Base-by-base conservation (phyloP, 1,140 invertebrate species). In the Gonioctena quinquepunctata region DNA sequence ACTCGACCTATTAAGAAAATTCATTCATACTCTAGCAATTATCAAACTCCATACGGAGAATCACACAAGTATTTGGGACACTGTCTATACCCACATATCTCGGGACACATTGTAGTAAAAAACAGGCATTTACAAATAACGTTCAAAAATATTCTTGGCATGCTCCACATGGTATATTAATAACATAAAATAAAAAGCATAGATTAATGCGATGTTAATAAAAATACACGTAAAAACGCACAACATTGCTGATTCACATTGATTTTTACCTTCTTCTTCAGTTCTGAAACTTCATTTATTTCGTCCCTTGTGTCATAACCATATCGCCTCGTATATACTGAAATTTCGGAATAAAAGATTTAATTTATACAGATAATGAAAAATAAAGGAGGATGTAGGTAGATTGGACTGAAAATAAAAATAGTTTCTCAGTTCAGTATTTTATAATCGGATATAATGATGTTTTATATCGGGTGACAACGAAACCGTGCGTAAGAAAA, bases 291-390 rank as follows among this genome's bases (percentile, higher is more conserved):
- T 59, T 65, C 68, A 28, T 70, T 65, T 63, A 70, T 65, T 65
- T 70, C 68, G 16, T 70, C 68, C 59, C 50, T 50, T 13, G 60
- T 62, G 18, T 62, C 60, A 42, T 62, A 62, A 22, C 60, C 71
- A 60, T 68, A 74, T 59, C 76, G 67, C 62, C 76, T 69, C 52
- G 76, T 75, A 74, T 77, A 77, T 23, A 77, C 76, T 77, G 76
- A 71, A 77, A 77, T 62, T 13, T 54, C 52, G 33, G 33, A 42
- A 42, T 13, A 42, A 42, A n/a, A n/a, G n/a, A n/a, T n/a, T n/a
- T n/a, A n/a, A n/a, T n/a, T n/a, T n/a, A n/a, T n/a, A n/a, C n/a
- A n/a, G n/a, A n/a, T n/a, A n/a, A n/a, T n/a, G n/a, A n/a, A n/a
- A n/a, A n/a, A n/a, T n/a, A n/a, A n/a, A n/a, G n/a, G n/a, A n/a